phyloP scores from a whole-genome alignment of 2,797 vertebrate species.

The Platyrinchus mystaceus region DNA sequence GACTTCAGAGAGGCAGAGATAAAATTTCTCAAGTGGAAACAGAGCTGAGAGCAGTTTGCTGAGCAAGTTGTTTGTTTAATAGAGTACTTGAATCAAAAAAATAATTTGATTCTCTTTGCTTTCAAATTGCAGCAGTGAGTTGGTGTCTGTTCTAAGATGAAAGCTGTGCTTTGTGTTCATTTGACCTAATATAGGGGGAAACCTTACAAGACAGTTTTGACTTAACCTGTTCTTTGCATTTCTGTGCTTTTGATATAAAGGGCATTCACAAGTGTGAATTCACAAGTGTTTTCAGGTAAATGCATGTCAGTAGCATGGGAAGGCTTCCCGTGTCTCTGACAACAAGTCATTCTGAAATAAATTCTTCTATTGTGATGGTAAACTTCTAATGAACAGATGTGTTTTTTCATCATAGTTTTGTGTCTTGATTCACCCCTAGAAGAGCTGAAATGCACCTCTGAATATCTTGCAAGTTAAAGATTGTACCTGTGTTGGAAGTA shows the following conservation, averaged over 20 bases:
- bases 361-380: background rate
- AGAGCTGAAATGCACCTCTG: background rate
- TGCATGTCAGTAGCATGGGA: background rate
- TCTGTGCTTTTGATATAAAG: background rate
- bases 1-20: background rate
- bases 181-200: background rate
- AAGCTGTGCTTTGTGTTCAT: background rate
- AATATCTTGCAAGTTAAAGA: background rate
- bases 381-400: background rate
- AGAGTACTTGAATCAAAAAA: background rate
- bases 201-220: background rate
- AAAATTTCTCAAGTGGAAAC: background rate
- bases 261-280: background rate
- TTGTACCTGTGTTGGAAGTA: background rate
- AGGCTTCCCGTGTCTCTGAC: background rate
- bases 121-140: background rate
- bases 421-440: background rate
- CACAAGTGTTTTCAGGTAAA: background rate
- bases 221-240: background rate
- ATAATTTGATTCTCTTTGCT: background rate
- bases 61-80: background rate
- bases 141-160: background rate
- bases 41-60: background rate
- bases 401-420: background rate
- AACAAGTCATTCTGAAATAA: background rate